Evolutionary conservation across 2,797 vertebrate genomes (phyloP).

Genomic region (Lepidocolaptes lacrymiger): DNA sequence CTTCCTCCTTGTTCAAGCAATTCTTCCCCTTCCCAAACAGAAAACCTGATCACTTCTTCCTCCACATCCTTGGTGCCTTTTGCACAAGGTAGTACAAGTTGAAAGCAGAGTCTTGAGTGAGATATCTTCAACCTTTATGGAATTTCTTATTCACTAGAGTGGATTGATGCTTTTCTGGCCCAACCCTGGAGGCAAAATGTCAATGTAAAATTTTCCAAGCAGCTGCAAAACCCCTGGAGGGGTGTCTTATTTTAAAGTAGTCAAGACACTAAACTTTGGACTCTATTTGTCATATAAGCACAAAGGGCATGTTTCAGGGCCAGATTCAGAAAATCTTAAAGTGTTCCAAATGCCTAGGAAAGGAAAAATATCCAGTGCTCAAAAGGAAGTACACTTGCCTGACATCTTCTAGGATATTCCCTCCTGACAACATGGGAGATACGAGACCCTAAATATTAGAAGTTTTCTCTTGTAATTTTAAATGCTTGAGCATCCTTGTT

Average conservation of each 20-base stretch:
- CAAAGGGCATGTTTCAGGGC: neutral
- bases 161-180: neutral
- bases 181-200: neutral
- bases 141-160: neutral
- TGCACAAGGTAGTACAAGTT: neutral
- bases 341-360: neutral
- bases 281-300: neutral
- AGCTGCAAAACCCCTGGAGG: neutral
- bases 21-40: neutral
- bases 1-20: neutral
- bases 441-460: neutral
- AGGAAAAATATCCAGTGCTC: neutral
- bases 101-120: fast-evolving
- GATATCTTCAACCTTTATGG: neutral
- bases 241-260: neutral
- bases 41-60: neutral
- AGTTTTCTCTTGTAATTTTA: neutral
- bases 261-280: neutral
- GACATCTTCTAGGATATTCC: neutral
- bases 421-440: neutral
- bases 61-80: neutral
- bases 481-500: neutral
- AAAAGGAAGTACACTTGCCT: neutral
- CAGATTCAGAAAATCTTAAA: neutral
- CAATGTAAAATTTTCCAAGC: neutral